A percentile compares a stretch with the other conserved stretches of the same genome.
These are phyloP conservation scores for Haliclona indistincta DNA, from an alignment of 37 sponge, comb jelly and placozoan species.

Conservation along the genomic window DNA sequence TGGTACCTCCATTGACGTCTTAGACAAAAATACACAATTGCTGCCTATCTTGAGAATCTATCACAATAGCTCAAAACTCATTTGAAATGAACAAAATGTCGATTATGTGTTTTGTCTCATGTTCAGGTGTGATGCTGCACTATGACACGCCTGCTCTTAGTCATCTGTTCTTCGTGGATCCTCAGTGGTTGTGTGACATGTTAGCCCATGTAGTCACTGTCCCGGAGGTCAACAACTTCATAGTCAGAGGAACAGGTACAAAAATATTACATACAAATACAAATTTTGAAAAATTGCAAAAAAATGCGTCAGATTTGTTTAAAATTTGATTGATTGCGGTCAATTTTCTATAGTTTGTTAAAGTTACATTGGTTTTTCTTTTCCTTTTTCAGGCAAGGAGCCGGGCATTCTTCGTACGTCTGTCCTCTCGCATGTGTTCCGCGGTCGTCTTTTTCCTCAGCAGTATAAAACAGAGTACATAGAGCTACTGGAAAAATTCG, in stretches of 20 bases:
- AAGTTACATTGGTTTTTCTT: no score
- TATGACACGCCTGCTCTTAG: constrained; percentile 86
- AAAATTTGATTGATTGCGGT: no score
- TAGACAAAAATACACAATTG: no score
- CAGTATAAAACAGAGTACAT: constrained; percentile 75
- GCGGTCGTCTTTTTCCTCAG: constrained; percentile 73
- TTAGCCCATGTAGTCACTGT: constrained; percentile 94
- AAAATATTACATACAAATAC: not conserved
- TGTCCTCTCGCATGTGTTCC: constrained; percentile 82
- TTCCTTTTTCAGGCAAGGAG: constrained; percentile 50
- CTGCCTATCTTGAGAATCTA: no score
- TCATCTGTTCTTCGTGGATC: constrained; percentile 92
- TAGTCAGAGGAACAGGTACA: constrained; percentile 38
- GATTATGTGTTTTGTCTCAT: not conserved
- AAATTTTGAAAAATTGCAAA: no score
- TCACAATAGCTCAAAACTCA: no score
- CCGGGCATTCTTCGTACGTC: constrained; percentile 78
- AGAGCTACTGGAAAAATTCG: constrained; percentile 84
- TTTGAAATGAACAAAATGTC: no score
- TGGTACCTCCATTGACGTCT: no score
- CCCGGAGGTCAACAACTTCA: constrained; percentile 84
- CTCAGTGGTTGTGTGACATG: constrained; percentile 98
- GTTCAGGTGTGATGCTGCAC: constrained; percentile 74
- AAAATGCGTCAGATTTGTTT: no score
- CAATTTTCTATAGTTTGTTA: no score